Base-by-base conservation (phyloP, 2,113 vertebrate genomes). In the Podiceps cristatus region DNA sequence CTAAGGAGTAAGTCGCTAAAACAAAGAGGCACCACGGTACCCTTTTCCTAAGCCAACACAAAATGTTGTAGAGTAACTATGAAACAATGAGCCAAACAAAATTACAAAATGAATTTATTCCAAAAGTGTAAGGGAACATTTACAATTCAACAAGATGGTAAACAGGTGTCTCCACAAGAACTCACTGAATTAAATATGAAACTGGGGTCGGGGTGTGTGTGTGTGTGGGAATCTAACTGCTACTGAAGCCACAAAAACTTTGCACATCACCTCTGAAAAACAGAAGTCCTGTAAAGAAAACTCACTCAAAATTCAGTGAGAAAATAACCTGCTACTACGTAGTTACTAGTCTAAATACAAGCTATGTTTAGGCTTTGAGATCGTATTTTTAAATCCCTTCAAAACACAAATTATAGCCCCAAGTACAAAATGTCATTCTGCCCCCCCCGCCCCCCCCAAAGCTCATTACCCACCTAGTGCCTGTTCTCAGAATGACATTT, bases 21-120 rank as follows among this genome's bases (percentile, higher is more conserved):
- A 37, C 25, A 73, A 63, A 42, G 71, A 75, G 18, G 64, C 49
- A 63, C 11, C 16, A 42, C 13, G 59, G 49, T 17, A 56, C 37
- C 24, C 25, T 90, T 58, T 35, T 60, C 71, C 44, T 78, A 73
- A 91, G 73, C 44, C 27, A 59, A 66, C 22, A 79, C 25, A 87
- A 75, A 88, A 76, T 9, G 44, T 10, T 91, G 86, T 50, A 82
- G 44, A 95, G 76, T 69, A 94, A 97, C 89, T 40, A 84, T 80
- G 89, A 98, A 96, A 96, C 97, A 95, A 92, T 45, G 94, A 97
- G 96, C 93, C 98, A 89, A 98, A 93, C 97, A 98, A 98, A 98
- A 98, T 98, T 98, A 98, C 97, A 98, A 98, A 98, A 98, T 95
- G 97, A 97, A 98, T 98, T 98, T 98, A 98, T 98, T 98, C 96